Evolutionary conservation across 2,797 vertebrate species (phyloP), one percentile per base, ranked within the genome.

Genomic region (Macropodus opercularis): DNA sequence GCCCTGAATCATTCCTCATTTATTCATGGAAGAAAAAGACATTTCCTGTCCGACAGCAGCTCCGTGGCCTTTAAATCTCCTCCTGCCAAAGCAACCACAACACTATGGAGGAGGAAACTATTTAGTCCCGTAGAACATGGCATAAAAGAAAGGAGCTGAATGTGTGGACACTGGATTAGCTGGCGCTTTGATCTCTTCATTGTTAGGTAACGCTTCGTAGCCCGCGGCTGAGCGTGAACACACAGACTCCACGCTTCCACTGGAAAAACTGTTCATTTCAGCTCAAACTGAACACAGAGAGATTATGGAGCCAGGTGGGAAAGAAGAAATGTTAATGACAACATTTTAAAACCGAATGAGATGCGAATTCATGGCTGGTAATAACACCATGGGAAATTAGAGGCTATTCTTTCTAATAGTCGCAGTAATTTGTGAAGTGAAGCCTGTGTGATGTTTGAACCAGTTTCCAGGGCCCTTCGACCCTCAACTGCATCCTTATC

Each of bases 401-500:
- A 27, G 8, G 27, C 24, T 44, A 21, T 43, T 40, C 4, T 18
- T 35, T 32, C 11, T 21, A n/a, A 38, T 55, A 24, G 50, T 43
- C 13, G 21, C 17, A 8, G 13, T 32, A 44, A 58, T 63, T 13
- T 22, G 38, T 12, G 10, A 67, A 47, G 15, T 46, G 21, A 27
- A 24, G 27, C 24, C 10, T 42, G 8, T 17, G 49, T 21, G 39
- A 40, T 57, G 41, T 32, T 49, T 26, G 21, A 77, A 58, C 18
- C 52, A 36, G 17, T 62, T 54, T 17, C 29, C 22, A n/a, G 38
- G 14, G 3, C 12, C 26, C 23, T 29, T 29, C 54, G 23, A 54
- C 34, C 3, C 26, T 2, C 12, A 9, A 6, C 42, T 64, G 51
- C 23, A 46, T 35, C 19, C 38, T 5, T 3, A 40, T 36, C 39